A percentile compares a stretch with the other conserved stretches of the same genome.
Conservation (phyloP, 2,888 invertebrate genomes). For the Pachycephus smyrnensis region DNA sequence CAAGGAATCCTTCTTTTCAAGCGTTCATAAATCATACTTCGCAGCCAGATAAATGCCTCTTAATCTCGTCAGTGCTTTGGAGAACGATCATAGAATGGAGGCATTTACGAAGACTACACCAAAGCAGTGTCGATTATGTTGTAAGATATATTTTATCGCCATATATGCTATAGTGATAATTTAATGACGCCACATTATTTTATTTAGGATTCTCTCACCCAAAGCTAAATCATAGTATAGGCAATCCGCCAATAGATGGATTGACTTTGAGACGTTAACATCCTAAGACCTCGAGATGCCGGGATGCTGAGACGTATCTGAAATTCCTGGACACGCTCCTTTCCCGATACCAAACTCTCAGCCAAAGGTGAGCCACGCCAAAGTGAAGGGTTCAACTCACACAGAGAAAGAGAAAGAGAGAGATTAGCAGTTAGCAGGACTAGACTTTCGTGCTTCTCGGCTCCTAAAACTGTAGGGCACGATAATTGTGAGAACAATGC, state of each 20-base stretch:
- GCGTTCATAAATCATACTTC: slow-evolving; percentile 24
- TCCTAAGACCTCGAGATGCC: neutral
- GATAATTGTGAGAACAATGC: slow-evolving; percentile 68
- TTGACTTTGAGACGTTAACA: neutral
- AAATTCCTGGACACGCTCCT: slow-evolving; percentile 1
- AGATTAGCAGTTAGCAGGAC: slow-evolving; percentile 53
- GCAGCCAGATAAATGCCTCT: slow-evolving; percentile 24
- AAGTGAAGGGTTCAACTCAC: slow-evolving; percentile 27
- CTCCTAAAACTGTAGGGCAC: slow-evolving; percentile 64
- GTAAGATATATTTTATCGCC: neutral
- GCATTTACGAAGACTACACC: neutral
- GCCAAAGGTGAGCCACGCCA: slow-evolving; percentile 1
- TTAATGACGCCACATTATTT: neutral
- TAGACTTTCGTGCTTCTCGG: slow-evolving; percentile 58
- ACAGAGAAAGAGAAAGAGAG: slow-evolving; percentile 22
- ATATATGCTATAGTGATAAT: neutral
- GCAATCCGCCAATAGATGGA: neutral
- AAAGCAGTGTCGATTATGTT: neutral
- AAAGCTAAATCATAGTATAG: neutral
- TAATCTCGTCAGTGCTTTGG: slow-evolving; percentile 22
- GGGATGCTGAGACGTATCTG: neutral
- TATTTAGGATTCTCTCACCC: neutral
- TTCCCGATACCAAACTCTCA: neutral
- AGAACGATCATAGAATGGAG: slow-evolving; percentile 8
- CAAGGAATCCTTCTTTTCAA: slow-evolving; percentile 14